A percentile compares a stretch with the other conserved stretches of the same genome.
These are phyloP conservation scores for Cyanistes caeruleus DNA, from an alignment of 2,113 vertebrate species.

Conservation along the genomic window DNA sequence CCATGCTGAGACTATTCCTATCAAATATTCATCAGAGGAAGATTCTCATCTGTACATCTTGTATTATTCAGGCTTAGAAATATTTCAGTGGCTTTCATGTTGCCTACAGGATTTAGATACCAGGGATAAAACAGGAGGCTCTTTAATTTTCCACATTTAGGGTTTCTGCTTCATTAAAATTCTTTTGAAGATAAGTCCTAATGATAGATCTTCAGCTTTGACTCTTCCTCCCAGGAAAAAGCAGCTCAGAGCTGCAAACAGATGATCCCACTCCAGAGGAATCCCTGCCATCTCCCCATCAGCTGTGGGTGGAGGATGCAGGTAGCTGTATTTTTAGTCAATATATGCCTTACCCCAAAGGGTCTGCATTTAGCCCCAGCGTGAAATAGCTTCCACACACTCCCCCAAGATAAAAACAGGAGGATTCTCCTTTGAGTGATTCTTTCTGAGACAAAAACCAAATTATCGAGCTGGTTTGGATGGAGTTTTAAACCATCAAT, in stretches of 20 bases:
- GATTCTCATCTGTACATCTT: not conserved
- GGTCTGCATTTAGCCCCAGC: not conserved
- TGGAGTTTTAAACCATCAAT: not conserved
- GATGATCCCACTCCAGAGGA: not conserved
- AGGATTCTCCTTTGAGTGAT: not conserved
- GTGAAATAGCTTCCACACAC: not conserved
- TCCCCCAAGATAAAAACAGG: not conserved
- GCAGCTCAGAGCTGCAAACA: not conserved
- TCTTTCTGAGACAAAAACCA: not conserved
- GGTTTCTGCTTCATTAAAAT: constrained; percentile 42
- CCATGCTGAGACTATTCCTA: not conserved
- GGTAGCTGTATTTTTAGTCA: not conserved
- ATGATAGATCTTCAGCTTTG: constrained; percentile 4
- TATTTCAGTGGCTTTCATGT: constrained; percentile 19
- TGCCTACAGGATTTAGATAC: constrained; percentile 30
- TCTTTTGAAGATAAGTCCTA: constrained; percentile 19
- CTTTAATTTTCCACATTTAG: not conserved
- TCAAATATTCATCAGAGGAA: constrained; percentile 52
- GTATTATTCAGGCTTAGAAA: constrained; percentile 39
- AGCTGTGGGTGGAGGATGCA: not conserved
- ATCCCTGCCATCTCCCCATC: not conserved
- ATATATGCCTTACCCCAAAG: not conserved
- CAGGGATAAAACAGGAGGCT: constrained; percentile 6
- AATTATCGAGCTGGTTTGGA: not conserved
- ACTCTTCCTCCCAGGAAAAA: not conserved